phyloP scores from a whole-genome alignment of 2,888 invertebrate genomes.

The Clivina fossor region DNA sequence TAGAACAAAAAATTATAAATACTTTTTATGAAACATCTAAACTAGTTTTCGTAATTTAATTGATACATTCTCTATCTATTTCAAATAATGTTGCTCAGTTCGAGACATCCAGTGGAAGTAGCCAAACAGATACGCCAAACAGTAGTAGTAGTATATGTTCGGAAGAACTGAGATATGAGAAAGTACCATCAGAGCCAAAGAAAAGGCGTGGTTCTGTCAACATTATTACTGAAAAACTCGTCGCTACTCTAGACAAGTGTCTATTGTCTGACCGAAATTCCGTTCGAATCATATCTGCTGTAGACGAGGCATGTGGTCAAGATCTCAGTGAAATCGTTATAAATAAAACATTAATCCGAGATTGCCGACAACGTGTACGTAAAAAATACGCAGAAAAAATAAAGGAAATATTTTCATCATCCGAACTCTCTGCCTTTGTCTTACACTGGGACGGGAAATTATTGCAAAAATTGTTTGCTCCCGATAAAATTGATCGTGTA shows the following conservation, averaged over 20 bases:
- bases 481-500: too few species aligned
- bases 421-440: constrained; percentile 36
- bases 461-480: too few species aligned
- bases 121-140: not conserved
- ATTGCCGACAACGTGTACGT: constrained; percentile 33
- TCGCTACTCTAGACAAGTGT: constrained; percentile 37
- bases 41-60: too few species aligned
- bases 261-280: constrained; percentile 35
- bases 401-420: constrained; percentile 31
- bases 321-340: constrained; percentile 32
- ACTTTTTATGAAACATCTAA: too few species aligned
- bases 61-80: too few species aligned
- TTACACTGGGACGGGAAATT: too few species aligned
- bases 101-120: too few species aligned
- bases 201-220: constrained; percentile 34
- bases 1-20: too few species aligned
- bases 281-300: constrained; percentile 31
- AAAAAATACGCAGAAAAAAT: constrained; percentile 35
- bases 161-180: not conserved
- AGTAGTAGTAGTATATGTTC: not conserved
- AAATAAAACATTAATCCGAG: constrained; percentile 36
- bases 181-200: constrained; percentile 16
- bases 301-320: constrained; percentile 32
- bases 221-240: constrained; percentile 36
- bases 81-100: too few species aligned